Evolutionary conservation across 2,888 invertebrate species (phyloP), one percentile per base, ranked within the genome.

Genomic region (Aleiodes leptofemur): DNA sequence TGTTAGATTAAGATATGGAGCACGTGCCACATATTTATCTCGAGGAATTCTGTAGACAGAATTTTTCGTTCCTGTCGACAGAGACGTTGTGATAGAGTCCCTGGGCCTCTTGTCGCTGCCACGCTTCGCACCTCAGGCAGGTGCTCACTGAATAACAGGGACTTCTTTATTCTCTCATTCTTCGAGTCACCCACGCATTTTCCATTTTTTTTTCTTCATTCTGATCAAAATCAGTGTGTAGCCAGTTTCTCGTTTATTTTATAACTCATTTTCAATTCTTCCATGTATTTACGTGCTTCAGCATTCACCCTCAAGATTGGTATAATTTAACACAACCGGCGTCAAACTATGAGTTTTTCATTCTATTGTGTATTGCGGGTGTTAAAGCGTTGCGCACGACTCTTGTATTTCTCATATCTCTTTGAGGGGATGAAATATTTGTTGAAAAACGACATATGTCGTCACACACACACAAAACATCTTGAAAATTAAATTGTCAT

Each of bases 401-500:
- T 68, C 8, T 23, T 71, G n/a, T 59, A 61, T 72, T 48, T 51
- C 11, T 51, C n/a, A 48, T 34, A 48, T 59, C 48, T 23, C 2
- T 72, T 51, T 72, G 23, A 23, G 61, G 29, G n/a, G n/a, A 56
- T 9, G 16, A 68, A 50, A 51, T 14, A 53, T 34, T 23, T n/a
- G 29, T 51, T 55, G 11, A 55, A 6, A 6, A 66, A 38, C 57
- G 57, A 73, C 73, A 73, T 73, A 73, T 73, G 73, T 73, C 57
- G 57, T 31, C 1, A 23, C 23, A 23, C 23, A 23, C 51, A 29
- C 29, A 50, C 9, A 68, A 16, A 48, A 3, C 43, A 9, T 59
- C 23, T 16, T 43, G 14, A 16, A 73, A 73, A 73, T 73, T 66
- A 56, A 66, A 66, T 66, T 48, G 73, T 73, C 73, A 73, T 73